A percentile compares a stretch with the other conserved stretches of the same genome.
Evolutionary conservation across 2,888 invertebrate species (phyloP).

Genomic region (Ectemnius cavifrons): DNA sequence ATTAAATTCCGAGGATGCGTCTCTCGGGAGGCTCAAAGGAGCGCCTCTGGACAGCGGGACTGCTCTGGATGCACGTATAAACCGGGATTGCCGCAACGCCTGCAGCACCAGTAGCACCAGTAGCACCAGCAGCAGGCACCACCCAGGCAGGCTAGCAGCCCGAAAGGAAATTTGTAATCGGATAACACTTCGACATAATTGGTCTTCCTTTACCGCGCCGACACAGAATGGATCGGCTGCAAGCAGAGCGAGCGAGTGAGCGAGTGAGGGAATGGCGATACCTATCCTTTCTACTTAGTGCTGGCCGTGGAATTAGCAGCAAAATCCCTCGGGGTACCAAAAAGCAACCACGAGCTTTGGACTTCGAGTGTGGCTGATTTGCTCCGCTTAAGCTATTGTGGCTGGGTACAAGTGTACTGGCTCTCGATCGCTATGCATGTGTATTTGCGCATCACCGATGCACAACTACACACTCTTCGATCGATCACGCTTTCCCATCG

Average conservation of each 20-base stretch:
- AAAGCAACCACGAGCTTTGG: slow-evolving; percentile 13
- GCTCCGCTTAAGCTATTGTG: background rate
- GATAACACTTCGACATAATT: slow-evolving; percentile 62
- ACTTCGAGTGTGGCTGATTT: background rate
- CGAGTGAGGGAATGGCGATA: no score
- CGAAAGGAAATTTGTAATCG: slow-evolving; percentile 60
- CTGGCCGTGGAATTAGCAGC: slow-evolving; percentile 3
- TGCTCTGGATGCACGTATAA: slow-evolving; percentile 48
- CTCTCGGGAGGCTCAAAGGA: slow-evolving; percentile 66
- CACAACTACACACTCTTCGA: background rate
- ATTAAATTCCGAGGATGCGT: slow-evolving; percentile 68
- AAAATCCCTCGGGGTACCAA: slow-evolving; percentile 9
- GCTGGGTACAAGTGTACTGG: background rate
- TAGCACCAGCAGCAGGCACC: background rate
- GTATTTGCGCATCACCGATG: background rate
- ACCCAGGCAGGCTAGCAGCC: slow-evolving; percentile 17
- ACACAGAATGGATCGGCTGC: slow-evolving; percentile 8
- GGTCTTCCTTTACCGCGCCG: slow-evolving; percentile 33
- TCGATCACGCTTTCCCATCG: background rate
- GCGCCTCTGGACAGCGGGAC: slow-evolving; percentile 11
- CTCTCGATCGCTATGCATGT: background rate
- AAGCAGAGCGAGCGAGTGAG: no score
- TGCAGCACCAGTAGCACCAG: slow-evolving; percentile 15
- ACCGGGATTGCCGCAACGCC: slow-evolving; percentile 57
- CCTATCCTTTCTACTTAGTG: slow-evolving; percentile 2